Evolutionary conservation across 2,113 vertebrate genomes (phyloP).

Genomic region (Suncus etruscus): DNA sequence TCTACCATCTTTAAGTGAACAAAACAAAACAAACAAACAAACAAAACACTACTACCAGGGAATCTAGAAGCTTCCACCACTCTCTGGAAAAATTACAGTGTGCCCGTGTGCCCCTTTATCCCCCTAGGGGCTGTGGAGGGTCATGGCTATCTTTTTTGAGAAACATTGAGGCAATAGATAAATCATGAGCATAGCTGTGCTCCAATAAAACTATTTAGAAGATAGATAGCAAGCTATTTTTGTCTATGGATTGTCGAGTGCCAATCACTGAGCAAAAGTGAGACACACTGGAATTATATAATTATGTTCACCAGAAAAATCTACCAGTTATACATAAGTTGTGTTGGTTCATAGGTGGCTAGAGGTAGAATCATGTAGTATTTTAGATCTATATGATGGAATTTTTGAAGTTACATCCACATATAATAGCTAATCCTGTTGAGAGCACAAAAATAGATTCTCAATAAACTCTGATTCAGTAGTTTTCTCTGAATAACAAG

Average conservation of each 20-base stretch:
- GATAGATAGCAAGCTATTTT: not conserved
- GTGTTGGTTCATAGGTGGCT: not conserved
- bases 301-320: slow-evolving; percentile 17
- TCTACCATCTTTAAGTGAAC: too few relatives aligned
- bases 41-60: too few relatives aligned
- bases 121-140: too few relatives aligned
- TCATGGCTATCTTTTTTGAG: too few relatives aligned
- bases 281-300: not conserved
- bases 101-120: too few relatives aligned
- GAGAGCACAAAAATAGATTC: not conserved
- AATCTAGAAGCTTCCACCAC: too few relatives aligned
- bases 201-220: slow-evolving; percentile 43
- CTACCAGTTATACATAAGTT: not conserved
- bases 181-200: slow-evolving; percentile 3
- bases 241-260: not conserved
- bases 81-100: too few relatives aligned
- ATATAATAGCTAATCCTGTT: not conserved
- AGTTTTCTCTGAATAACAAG: not conserved
- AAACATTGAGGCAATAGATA: not conserved
- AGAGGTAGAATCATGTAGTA: not conserved
- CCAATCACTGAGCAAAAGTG: not conserved
- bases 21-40: too few relatives aligned
- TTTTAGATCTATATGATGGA: not conserved
- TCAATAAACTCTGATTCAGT: not conserved
- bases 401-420: not conserved